Conservation (phyloP, 2,888 invertebrate species). For the Eugnorisma glareosa region DNA sequence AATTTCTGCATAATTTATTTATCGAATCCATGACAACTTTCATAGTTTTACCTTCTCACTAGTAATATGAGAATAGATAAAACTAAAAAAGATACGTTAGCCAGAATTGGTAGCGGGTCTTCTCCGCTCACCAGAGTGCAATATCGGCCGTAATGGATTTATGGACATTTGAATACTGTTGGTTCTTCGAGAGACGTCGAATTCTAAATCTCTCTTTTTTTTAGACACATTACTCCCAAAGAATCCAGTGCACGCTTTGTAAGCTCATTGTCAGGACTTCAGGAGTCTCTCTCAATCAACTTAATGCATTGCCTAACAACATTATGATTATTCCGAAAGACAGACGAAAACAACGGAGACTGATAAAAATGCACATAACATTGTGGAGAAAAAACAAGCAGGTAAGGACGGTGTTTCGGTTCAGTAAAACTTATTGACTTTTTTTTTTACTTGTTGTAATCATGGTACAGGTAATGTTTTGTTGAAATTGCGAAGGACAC, state of each 20-base stretch:
- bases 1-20: neutral
- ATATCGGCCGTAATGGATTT: neutral
- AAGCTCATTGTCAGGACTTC: neutral
- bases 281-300: conserved; percentile 1
- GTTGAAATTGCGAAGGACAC: neutral
- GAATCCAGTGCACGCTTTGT: neutral
- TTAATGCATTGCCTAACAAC: neutral
- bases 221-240: neutral
- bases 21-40: neutral
- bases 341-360: conserved; percentile 42
- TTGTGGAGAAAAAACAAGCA: conserved; percentile 32
- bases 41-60: neutral
- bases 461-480: neutral
- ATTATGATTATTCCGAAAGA: conserved; percentile 26
- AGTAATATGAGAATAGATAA: neutral
- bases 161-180: too few species aligned
- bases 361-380: conserved; percentile 54
- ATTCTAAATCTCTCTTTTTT: neutral
- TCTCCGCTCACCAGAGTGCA: neutral
- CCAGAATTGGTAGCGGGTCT: neutral
- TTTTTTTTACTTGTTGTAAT: neutral
- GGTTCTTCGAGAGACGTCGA: neutral
- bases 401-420: conserved; percentile 12
- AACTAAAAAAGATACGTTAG: neutral
- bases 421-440: neutral